Conservation (phyloP, 2,113 vertebrate species). For the Heterochromis multidens region DNA sequence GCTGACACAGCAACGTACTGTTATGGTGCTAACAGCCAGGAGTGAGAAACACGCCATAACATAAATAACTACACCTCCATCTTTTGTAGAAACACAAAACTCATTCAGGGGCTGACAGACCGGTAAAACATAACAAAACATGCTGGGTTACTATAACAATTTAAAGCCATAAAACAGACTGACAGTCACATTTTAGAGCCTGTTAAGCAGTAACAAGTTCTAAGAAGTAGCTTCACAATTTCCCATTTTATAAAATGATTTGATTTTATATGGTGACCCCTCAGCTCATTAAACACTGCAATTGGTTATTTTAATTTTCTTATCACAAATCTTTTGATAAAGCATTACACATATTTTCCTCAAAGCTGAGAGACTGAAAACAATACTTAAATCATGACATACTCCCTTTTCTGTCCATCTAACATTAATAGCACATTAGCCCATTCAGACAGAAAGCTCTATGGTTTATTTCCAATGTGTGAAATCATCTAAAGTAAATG, state of each 20-base stretch:
- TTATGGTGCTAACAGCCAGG: slow-evolving; percentile 41
- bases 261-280: not conserved
- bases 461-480: not conserved
- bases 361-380: not conserved
- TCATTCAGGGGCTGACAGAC: not conserved
- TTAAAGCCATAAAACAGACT: not conserved
- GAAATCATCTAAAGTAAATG: not conserved
- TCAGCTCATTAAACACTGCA: not conserved
- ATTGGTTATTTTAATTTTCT: not conserved
- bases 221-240: not conserved
- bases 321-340: not conserved
- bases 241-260: not conserved
- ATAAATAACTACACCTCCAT: slow-evolving; percentile 25
- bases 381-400: not conserved
- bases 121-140: not conserved
- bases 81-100: not conserved
- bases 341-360: not conserved
- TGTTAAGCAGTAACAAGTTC: not conserved
- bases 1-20: slow-evolving; percentile 38
- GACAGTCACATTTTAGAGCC: not conserved
- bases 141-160: not conserved
- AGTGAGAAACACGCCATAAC: not conserved
- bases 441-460: not conserved
- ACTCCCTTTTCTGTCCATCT: not conserved
- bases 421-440: not conserved